A percentile compares a stretch with the other conserved stretches of the same genome.
Conservation (phyloP, 2,888 invertebrate genomes). For the Plagiodera versicolora region DNA sequence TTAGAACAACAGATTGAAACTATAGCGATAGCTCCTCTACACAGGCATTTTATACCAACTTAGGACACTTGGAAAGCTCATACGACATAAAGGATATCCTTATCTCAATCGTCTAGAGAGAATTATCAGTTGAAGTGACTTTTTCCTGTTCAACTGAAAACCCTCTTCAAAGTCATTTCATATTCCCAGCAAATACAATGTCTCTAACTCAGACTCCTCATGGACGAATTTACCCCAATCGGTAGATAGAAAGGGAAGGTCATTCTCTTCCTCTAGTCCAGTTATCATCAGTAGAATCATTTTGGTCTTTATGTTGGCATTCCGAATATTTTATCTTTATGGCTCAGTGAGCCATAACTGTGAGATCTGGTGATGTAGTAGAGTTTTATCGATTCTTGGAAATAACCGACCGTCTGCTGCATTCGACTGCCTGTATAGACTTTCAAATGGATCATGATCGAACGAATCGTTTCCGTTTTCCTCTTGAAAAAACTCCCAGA, state of each 20-base stretch:
- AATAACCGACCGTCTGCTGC: slow-evolving; percentile 11
- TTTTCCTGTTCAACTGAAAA: too few species aligned
- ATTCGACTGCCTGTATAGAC: not conserved
- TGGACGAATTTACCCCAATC: too few species aligned
- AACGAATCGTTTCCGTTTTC: not conserved
- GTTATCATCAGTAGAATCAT: slow-evolving; percentile 20
- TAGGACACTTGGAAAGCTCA: not conserved
- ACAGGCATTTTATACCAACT: not conserved
- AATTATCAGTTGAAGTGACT: too few species aligned
- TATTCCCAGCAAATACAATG: too few species aligned
- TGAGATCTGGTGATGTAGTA: slow-evolving; percentile 13
- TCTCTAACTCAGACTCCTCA: too few species aligned
- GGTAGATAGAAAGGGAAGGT: not conserved
- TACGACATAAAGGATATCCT: too few species aligned
- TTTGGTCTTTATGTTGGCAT: slow-evolving; percentile 15
- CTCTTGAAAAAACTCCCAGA: too few species aligned
- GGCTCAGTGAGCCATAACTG: slow-evolving; percentile 12
- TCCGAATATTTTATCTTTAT: slow-evolving; percentile 18
- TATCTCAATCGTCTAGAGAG: too few species aligned
- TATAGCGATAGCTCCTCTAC: not conserved
- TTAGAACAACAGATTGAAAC: not conserved
- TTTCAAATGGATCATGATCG: slow-evolving; percentile 5
- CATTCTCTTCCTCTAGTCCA: slow-evolving; percentile 13
- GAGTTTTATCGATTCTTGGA: slow-evolving; percentile 9
- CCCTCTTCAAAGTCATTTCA: too few species aligned